Conservation (phyloP, 2,888 invertebrate genomes). For the Temnothorax ravouxi region DNA sequence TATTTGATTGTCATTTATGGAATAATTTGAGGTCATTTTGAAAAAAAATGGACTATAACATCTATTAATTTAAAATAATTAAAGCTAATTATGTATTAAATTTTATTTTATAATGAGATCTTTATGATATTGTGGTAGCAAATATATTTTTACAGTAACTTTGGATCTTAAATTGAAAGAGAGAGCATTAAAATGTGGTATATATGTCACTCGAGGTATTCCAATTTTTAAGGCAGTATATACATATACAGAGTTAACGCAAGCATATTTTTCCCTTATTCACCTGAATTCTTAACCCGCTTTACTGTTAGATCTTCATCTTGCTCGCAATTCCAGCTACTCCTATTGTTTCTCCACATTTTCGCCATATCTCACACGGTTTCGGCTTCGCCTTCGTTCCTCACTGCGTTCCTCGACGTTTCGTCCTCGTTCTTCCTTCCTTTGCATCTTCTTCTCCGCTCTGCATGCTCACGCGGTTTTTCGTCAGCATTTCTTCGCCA, state of each 20-base stretch:
- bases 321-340: constrained; percentile 10
- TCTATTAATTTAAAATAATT: constrained; percentile 15
- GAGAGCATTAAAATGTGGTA: background rate
- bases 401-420: background rate
- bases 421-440: constrained; percentile 6
- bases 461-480: constrained; percentile 39
- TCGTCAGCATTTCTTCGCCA: constrained; percentile 43
- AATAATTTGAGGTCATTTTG: background rate
- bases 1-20: background rate
- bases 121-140: background rate
- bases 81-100: background rate
- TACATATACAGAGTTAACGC: constrained; percentile 28
- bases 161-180: background rate
- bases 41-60: background rate
- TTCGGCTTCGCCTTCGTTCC: constrained; percentile 25
- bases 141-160: background rate
- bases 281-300: constrained; percentile 32
- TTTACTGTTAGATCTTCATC: constrained; percentile 33
- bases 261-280: constrained; percentile 16
- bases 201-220: background rate
- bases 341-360: constrained; percentile 32
- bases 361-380: constrained; percentile 13
- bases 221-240: constrained; percentile 14
- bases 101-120: background rate
- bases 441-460: constrained; percentile 39